Evolutionary conservation across 2,888 invertebrate species (phyloP).

Genomic region (Ypsolopha sequella): DNA sequence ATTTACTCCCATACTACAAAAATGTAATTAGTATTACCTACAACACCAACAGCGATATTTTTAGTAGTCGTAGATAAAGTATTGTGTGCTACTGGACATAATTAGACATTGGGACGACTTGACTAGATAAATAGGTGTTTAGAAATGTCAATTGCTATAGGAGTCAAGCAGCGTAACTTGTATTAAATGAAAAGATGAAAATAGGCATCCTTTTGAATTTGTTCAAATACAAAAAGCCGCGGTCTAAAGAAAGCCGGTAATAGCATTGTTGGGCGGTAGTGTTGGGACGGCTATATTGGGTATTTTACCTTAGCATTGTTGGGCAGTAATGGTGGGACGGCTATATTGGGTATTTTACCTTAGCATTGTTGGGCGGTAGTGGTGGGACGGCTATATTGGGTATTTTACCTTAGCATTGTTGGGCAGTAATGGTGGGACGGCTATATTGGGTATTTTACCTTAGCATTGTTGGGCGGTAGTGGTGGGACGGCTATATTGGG

Average conservation of each 20-base stretch:
- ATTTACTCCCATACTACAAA: too few species aligned
- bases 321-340: slow-evolving; percentile 46
- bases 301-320: slow-evolving; percentile 51
- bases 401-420: not conserved
- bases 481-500: slow-evolving; percentile 51
- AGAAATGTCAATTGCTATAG: not conserved
- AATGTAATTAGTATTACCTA: too few species aligned
- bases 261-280: slow-evolving; percentile 43
- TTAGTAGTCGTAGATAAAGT: too few species aligned
- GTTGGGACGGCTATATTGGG: slow-evolving; percentile 51
- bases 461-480: slow-evolving; percentile 43
- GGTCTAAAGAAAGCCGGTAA: too few species aligned
- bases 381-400: not conserved
- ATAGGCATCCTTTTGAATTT: too few species aligned
- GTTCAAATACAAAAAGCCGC: slow-evolving; percentile 27
- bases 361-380: not conserved
- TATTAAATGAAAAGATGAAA: not conserved
- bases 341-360: slow-evolving; percentile 45
- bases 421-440: too few species aligned
- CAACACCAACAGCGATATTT: too few species aligned
- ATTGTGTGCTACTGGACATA: too few species aligned
- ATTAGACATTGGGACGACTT: too few species aligned
- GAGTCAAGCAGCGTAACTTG: not conserved
- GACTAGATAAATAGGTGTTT: too few species aligned
- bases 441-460: slow-evolving; percentile 34